Percentiles rank a stretch among this genome's conserved stretches.
phyloP scores from a whole-genome alignment of 1,140 invertebrate genomes.

The Metopolophium dirhodum region DNA sequence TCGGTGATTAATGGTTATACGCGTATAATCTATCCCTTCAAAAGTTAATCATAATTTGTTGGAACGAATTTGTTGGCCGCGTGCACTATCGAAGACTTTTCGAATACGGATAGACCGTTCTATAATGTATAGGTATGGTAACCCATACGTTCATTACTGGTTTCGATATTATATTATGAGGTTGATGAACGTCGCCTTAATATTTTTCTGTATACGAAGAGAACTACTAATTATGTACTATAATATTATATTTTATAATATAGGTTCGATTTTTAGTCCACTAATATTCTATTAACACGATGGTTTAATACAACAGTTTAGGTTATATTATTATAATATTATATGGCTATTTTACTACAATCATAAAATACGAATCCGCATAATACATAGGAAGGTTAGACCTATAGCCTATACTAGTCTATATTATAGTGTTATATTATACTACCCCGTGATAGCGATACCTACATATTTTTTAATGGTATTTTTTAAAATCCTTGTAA shows the following conservation, averaged over 20 bases:
- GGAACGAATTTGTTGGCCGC: background rate
- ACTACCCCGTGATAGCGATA: background rate
- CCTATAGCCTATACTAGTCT: no score
- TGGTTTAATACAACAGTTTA: background rate
- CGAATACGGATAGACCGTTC: background rate
- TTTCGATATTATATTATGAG: background rate
- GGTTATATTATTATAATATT: background rate
- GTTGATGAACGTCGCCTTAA: background rate
- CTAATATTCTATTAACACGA: background rate
- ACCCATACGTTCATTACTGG: background rate
- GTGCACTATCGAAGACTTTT: background rate
- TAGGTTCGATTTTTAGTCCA: background rate
- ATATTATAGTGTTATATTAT: no score
- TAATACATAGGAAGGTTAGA: background rate
- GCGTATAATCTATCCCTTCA: background rate
- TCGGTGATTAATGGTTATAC: conserved; percentile 4
- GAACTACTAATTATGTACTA: background rate
- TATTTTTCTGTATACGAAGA: background rate
- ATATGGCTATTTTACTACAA: background rate
- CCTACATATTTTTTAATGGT: background rate
- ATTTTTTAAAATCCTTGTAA: background rate
- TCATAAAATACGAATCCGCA: background rate
- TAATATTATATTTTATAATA: background rate
- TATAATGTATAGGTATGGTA: background rate
- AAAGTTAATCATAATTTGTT: conserved; percentile 12